Conservation (phyloP, 1,140 invertebrate genomes). For the Druon quercuslanigerum region DNA sequence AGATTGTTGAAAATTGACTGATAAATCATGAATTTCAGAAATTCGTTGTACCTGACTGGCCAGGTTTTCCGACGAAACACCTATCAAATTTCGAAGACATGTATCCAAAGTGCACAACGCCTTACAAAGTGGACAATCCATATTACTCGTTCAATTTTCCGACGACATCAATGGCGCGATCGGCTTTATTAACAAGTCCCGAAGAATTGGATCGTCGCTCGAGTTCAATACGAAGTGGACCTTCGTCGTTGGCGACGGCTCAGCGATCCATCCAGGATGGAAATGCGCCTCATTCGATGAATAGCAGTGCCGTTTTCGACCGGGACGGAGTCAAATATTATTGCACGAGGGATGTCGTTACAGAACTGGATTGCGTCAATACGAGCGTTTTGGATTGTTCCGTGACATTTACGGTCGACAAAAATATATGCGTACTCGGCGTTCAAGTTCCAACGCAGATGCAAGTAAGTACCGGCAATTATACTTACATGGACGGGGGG, state of each 20-base stretch:
- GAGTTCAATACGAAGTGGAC: background rate
- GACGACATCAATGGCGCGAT: background rate
- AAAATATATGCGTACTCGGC: constrained; percentile 85
- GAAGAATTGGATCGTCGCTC: constrained; percentile 12
- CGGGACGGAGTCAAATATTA: constrained; percentile 78
- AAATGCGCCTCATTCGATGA: constrained; percentile 3
- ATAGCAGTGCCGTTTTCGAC: constrained; percentile 20
- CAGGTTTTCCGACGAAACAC: background rate
- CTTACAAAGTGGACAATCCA: constrained; percentile 5
- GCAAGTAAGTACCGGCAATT: background rate
- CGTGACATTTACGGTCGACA: constrained; percentile 85
- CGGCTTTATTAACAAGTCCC: background rate
- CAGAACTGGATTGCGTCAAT: constrained; percentile 82
- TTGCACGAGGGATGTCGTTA: constrained; percentile 79
- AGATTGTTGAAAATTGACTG: background rate
- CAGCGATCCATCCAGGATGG: background rate
- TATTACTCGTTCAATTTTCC: constrained; percentile 13
- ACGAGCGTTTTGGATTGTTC: constrained; percentile 84
- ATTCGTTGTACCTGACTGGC: constrained; percentile 2
- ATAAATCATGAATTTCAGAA: background rate
- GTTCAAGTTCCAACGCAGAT: constrained; percentile 78
- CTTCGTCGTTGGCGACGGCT: background rate
- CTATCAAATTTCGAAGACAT: background rate
- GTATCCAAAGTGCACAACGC: constrained; percentile 12
- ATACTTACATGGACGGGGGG: too few species aligned